Evolutionary conservation across 2,888 invertebrate genomes (phyloP), one percentile per base, ranked within the genome.

Genomic region (Drosophila algonquin): DNA sequence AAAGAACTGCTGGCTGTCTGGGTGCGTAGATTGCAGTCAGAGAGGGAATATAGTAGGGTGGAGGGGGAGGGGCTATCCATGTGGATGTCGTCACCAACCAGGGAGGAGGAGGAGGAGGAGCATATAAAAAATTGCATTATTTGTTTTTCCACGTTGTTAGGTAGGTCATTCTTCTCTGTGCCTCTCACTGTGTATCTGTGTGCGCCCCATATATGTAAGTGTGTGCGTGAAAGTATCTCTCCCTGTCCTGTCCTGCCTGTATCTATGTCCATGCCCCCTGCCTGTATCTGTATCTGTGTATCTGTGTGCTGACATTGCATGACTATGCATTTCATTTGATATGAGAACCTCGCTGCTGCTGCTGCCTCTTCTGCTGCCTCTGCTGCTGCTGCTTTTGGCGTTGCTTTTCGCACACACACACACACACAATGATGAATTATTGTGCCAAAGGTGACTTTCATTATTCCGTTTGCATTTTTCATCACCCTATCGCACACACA

Each of bases 251-350:
- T 21, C 21, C n/a, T n/a, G n/a, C n/a, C 52, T 35, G 35, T 16
- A 18, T 16, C 9, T 18, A 27, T 27, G 51, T 44, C 67, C 55
- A 35, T 18, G 40, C 0, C 40, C 1, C 40, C 40, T 14, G 40
- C 35, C 12, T 53, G 53, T 32, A 8, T 27, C 44, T 69, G 61
- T 71, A 55, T 71, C 61, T 62, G 70, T 63, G 55, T 45, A 55
- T 71, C 61, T 62, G 70, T 63, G 55, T 45, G 73, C 55, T 63
- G 73, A 72, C 73, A 73, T 46, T 46, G 80, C 89, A 79, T 86
- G 86, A 86, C 87, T 80, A 62, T 89, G 86, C 89, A 86, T 89
- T 89, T 80, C 85, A 86, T 86, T 89, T 87, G 76, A 78, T 76
- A 75, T 78, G 88, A 80, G 68, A 72, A 60, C 63, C 27, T 48